Evolutionary conservation across 1,140 invertebrate genomes (phyloP).

Genomic region (Zaprionus taronus): DNA sequence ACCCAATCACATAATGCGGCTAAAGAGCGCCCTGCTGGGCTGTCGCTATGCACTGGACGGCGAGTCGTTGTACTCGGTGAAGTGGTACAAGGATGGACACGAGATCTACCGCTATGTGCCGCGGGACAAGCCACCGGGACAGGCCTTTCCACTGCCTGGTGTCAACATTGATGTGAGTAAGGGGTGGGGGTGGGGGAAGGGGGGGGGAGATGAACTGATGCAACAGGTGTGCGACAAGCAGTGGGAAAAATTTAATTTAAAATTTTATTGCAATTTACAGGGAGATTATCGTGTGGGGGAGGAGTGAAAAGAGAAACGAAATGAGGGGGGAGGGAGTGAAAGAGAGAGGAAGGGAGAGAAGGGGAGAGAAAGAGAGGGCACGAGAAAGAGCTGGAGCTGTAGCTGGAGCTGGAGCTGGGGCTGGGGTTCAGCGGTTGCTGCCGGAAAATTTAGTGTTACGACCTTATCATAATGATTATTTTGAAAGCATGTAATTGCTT

Average conservation of each 20-base stretch:
- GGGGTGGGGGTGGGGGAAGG: not conserved
- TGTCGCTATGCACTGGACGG: constrained; percentile 92
- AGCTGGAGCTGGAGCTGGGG: not conserved
- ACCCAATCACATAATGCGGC: constrained; percentile 88
- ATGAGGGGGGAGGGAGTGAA: not conserved
- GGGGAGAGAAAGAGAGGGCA: not conserved
- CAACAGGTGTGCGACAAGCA: constrained; percentile 52
- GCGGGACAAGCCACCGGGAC: constrained; percentile 89
- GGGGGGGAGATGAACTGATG: not conserved
- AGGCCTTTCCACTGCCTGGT: constrained; percentile 90
- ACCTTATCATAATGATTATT: constrained; percentile 80
- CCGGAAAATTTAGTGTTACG: constrained; percentile 68
- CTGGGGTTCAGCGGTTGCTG: constrained; percentile 13
- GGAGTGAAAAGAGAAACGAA: not conserved
- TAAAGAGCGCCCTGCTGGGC: constrained; percentile 89
- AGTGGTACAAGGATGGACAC: constrained; percentile 95
- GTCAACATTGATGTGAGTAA: constrained; percentile 92
- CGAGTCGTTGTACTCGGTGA: constrained; percentile 92
- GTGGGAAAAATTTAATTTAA: constrained; percentile 75
- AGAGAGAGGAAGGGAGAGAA: not conserved
- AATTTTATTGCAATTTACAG: constrained; percentile 79
- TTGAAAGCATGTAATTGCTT: constrained; percentile 72
- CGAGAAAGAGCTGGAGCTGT: not conserved
- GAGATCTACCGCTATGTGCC: constrained; percentile 94
- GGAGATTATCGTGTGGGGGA: not conserved